A percentile compares a stretch with the other conserved stretches of the same genome.
phyloP scores from a whole-genome alignment of 2,797 vertebrate genomes.

The Benthosema pterotum region DNA sequence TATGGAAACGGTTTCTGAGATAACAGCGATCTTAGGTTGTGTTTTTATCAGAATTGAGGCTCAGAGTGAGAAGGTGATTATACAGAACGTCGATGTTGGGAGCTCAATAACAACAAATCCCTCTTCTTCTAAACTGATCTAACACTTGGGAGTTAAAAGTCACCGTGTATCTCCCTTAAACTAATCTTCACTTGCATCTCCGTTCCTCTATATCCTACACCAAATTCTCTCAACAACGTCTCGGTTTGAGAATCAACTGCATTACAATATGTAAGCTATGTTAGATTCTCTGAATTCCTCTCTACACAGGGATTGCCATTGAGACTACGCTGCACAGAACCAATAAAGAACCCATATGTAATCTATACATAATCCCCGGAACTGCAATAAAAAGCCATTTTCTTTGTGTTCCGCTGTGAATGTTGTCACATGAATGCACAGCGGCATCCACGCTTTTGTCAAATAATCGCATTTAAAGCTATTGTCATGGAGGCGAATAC shows the following conservation, averaged over 20 bases:
- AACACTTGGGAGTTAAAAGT: too few relatives aligned
- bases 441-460: slow-evolving; percentile 1
- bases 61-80: too few relatives aligned
- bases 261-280: not conserved
- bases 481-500: slow-evolving; percentile 8
- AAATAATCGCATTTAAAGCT: slow-evolving; percentile 13
- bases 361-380: slow-evolving; percentile 19
- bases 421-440: not conserved
- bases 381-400: slow-evolving; percentile 1
- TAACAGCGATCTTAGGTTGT: too few relatives aligned
- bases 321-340: slow-evolving; percentile 16
- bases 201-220: not conserved
- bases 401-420: not conserved
- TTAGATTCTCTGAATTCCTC: not conserved
- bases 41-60: too few relatives aligned
- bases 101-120: too few relatives aligned
- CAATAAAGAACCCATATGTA: slow-evolving; percentile 9
- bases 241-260: slow-evolving; percentile 5
- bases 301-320: slow-evolving; percentile 21
- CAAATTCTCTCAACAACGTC: not conserved
- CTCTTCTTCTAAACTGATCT: not conserved
- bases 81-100: too few relatives aligned
- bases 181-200: slow-evolving; percentile 4
- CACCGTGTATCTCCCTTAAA: slow-evolving; percentile 34
- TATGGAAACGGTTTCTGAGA: too few relatives aligned